Conservation (phyloP, 2,888 invertebrate genomes). For the Allolobophora icterica region DNA sequence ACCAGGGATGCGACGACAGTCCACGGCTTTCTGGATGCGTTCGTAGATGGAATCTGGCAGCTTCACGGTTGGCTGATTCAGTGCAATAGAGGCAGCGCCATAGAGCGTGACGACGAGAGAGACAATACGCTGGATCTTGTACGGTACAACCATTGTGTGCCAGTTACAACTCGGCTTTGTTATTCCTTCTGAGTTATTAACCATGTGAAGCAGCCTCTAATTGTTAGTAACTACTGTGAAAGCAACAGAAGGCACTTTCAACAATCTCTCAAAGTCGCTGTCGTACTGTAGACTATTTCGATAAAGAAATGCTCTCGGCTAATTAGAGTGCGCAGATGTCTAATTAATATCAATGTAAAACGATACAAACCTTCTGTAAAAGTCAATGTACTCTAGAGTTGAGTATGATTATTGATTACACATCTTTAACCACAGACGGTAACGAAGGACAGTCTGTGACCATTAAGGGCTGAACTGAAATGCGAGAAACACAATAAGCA, state of each 20-base stretch:
- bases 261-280: not conserved
- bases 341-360: not conserved
- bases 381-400: not conserved
- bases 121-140: not conserved
- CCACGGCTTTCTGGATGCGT: not conserved
- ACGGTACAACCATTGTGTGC: not conserved
- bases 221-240: not conserved
- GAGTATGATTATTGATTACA: not conserved
- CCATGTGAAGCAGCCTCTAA: not conserved
- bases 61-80: not conserved
- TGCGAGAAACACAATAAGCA: not conserved
- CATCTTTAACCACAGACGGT: too few species aligned
- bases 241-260: not conserved
- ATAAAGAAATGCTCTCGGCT: not conserved
- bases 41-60: not conserved
- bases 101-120: not conserved
- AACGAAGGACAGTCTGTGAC: not conserved
- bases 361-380: not conserved
- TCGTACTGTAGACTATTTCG: too few species aligned
- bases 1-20: slow-evolving; percentile 33
- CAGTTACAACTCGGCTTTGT: not conserved
- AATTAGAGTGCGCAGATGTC: not conserved
- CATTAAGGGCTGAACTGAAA: not conserved
- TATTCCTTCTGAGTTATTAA: too few species aligned
- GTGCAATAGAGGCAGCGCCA: not conserved